Evolutionary conservation across 2,888 invertebrate genomes (phyloP), one percentile per base, ranked within the genome.

Genomic region (Eristalis arbustorum): DNA sequence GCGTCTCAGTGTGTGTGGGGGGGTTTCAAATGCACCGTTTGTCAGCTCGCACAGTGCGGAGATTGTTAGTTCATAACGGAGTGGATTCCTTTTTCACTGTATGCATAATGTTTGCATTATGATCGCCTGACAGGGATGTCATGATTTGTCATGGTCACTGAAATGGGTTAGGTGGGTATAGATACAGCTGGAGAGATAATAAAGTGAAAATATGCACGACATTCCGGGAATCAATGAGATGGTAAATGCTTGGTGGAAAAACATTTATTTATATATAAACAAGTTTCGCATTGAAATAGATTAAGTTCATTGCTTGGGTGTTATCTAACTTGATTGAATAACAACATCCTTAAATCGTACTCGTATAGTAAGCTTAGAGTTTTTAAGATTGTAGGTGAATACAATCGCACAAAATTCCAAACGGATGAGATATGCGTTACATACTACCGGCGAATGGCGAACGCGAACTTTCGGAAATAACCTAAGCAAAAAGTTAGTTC

Each of bases 1-100:
- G 49, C 57, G 56, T 22, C 61, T 11, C 23, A 61, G 31, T 74
- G 69, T 62, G 74, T 31, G 31, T 31, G 31, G 61, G 74, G 34
- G 66, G 73, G 74, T 78, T 81, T 82, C 82, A 82, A 82, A 74
- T 87, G 81, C 64, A 82, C 56, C 69, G 71, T 82, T 68, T 85
- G 73, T 82, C 82, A 81, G 64, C 28, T 13, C 25, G n/a, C 42
- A 56, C 62, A 75, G 74, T 42, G 69, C n/a, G 68, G 71, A 23
- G 61, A 40, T 82, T 82, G 82, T 82, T 87, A 87, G 78, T 77
- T 74, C 59, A 74, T 68, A 77, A 81, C 69, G 64, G 61, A 81
- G 77, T 67, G 28, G 74, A 78, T 64, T 85, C 61, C 73, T 82
- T 72, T 85, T 71, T 85, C 82, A 85, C 67, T 84, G 72, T 67